Percentiles rank a stretch among this genome's conserved stretches.
Conservation (phyloP, 2,113 vertebrate genomes). For the Fulmarus glacialis region DNA sequence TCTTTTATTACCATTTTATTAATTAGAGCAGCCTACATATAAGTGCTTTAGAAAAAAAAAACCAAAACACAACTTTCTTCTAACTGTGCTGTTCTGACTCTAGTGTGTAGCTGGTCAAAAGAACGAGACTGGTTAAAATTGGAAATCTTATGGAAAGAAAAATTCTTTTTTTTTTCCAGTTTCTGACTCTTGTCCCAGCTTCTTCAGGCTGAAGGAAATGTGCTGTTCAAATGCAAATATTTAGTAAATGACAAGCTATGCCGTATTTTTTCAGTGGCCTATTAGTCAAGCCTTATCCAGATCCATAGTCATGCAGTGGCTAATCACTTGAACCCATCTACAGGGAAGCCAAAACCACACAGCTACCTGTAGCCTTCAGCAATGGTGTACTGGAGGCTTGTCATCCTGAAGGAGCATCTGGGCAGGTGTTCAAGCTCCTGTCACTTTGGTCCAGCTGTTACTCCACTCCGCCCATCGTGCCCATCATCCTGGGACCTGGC, state of each 20-base stretch:
- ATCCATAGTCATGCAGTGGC: not conserved
- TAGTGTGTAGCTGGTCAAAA: not conserved
- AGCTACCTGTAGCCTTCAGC: not conserved
- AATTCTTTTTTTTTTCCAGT: not conserved
- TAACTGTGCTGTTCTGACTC: not conserved
- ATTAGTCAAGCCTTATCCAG: not conserved
- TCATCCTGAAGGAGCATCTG: not conserved
- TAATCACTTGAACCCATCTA: not conserved
- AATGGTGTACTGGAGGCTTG: not conserved
- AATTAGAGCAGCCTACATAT: not conserved
- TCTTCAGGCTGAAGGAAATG: not conserved
- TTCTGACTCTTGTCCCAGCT: not conserved
- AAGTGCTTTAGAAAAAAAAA: not conserved
- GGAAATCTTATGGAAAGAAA: not conserved
- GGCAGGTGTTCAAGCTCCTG: not conserved
- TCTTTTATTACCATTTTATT: not conserved
- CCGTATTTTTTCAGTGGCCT: not conserved
- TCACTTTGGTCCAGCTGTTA: not conserved
- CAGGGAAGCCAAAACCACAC: not conserved
- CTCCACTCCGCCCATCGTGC: fast-evolving
- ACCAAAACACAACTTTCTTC: not conserved
- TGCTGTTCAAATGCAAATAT: not conserved
- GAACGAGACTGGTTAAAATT: not conserved
- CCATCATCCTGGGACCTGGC: not conserved
- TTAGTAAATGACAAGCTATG: not conserved